These are phyloP conservation scores for Drosophila pachea DNA, from an alignment of 1,140 invertebrate species.

Conservation along the genomic window DNA sequence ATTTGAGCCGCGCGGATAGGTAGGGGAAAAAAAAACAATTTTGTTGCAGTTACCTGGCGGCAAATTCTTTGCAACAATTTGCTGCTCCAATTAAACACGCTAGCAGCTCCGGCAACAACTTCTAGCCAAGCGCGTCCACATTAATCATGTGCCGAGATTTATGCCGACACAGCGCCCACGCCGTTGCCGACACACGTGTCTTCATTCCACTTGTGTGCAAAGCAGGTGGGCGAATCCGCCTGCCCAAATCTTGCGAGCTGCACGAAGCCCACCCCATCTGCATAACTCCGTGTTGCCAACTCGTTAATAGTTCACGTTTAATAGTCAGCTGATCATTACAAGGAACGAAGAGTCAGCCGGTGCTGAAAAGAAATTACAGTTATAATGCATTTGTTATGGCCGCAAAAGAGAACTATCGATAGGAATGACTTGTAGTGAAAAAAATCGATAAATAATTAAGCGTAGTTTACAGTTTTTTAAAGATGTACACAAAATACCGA, in stretches of 20 bases:
- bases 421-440: too few species aligned
- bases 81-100: slow-evolving; percentile 69
- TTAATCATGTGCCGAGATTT: slow-evolving; percentile 50
- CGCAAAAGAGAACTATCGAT: too few species aligned
- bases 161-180: slow-evolving; percentile 44
- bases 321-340: slow-evolving; percentile 3
- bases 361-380: slow-evolving; percentile 8
- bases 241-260: background rate
- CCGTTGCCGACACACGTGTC: slow-evolving; percentile 24
- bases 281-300: background rate
- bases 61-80: slow-evolving; percentile 74
- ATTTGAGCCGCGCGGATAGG: slow-evolving; percentile 23
- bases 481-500: too few species aligned
- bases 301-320: slow-evolving; percentile 20
- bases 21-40: slow-evolving; percentile 33
- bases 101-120: slow-evolving; percentile 12
- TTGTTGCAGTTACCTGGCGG: slow-evolving; percentile 57
- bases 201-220: slow-evolving; percentile 8
- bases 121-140: slow-evolving; percentile 44
- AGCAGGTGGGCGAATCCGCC: slow-evolving; percentile 9
- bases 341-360: slow-evolving; percentile 2
- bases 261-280: background rate
- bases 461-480: too few species aligned
- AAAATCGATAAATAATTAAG: too few species aligned
- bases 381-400: too few species aligned